Percentiles rank a stretch among this genome's conserved stretches.
Conservation (phyloP, 2,797 vertebrate genomes). For the Chelon auratus region DNA sequence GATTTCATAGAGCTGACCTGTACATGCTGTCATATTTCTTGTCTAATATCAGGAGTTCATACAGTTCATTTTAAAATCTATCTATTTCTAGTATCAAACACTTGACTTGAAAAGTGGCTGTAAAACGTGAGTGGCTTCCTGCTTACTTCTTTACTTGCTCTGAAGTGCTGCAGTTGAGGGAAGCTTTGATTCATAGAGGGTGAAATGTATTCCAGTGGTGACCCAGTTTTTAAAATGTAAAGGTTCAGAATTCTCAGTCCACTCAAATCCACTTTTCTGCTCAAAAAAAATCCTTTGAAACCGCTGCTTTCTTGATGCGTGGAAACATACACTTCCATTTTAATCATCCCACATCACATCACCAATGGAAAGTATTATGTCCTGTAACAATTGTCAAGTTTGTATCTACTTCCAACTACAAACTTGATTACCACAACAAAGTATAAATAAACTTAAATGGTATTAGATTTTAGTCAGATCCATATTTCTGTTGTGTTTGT, state of each 20-base stretch:
- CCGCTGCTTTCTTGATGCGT: too few species aligned
- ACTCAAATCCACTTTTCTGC: not conserved
- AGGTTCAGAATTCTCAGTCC: not conserved
- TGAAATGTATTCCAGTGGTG: conserved; percentile 12
- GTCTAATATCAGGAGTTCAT: not conserved
- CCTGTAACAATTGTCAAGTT: too few species aligned
- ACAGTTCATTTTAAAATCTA: not conserved
- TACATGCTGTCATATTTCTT: not conserved
- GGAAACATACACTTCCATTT: not conserved
- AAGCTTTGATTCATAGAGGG: not conserved
- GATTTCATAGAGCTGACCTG: not conserved
- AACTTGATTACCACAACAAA: not conserved
- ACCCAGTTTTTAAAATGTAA: conserved; percentile 13
- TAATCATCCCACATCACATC: not conserved
- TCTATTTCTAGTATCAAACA: not conserved
- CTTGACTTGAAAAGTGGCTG: not conserved
- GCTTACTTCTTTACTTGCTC: not conserved
- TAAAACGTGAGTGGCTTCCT: not conserved
- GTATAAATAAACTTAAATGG: not conserved
- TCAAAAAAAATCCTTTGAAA: not conserved
- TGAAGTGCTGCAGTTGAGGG: not conserved
- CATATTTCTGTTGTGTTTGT: too few species aligned
- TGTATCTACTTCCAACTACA: too few species aligned
- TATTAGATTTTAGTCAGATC: not conserved
- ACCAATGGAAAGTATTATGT: too few species aligned